Base-by-base conservation (phyloP, 1,140 invertebrate species). In the Goniozus legneri region DNA sequence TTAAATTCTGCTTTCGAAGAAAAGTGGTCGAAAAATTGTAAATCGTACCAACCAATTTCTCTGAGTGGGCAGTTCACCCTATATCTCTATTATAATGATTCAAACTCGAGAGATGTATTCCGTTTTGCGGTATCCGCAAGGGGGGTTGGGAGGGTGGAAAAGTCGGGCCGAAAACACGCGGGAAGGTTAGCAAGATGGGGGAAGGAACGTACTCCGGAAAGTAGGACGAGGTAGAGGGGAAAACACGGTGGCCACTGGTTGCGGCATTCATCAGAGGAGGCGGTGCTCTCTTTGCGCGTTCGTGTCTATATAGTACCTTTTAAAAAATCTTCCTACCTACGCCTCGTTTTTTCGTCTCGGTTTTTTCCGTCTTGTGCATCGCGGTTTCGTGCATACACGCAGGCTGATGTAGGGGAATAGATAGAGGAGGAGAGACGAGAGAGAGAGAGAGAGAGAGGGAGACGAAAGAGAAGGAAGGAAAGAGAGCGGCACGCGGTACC, bases 241-340 rank as follows among this genome's bases (percentile, higher is more conserved):
- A 67, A 65, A 62, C 54, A 62, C 49, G 54, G 55, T 61, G 59
- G 58, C 60, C 59, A 67, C 67, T 67, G 64, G 58, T 63, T 67
- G 63, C 63, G 67, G 63, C 63, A 64, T 65, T 65, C 60, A 63
- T 68, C 66, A 70, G 60, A 73, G n/a, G n/a, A n/a, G 69, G 62
- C 59, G 63, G 54, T 55, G 46, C 62, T 57, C 54, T 56, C 54
- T 54, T n/a, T n/a, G n/a, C n/a, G n/a, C n/a, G n/a, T n/a, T n/a
- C n/a, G n/a, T n/a, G n/a, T n/a, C n/a, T n/a, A n/a, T n/a, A n/a
- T n/a, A n/a, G 54, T 67, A 56, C 59, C 60, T 57, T 52, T 55
- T 58, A 47, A 63, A 50, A 58, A 55, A 57, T 65, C 44, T 44
- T 49, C 45, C 47, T 47, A 41, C 46, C 44, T 54, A 53, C 50